phyloP scores from a whole-genome alignment of 2,113 vertebrate species.

The Lagenorhynchus albirostris region DNA sequence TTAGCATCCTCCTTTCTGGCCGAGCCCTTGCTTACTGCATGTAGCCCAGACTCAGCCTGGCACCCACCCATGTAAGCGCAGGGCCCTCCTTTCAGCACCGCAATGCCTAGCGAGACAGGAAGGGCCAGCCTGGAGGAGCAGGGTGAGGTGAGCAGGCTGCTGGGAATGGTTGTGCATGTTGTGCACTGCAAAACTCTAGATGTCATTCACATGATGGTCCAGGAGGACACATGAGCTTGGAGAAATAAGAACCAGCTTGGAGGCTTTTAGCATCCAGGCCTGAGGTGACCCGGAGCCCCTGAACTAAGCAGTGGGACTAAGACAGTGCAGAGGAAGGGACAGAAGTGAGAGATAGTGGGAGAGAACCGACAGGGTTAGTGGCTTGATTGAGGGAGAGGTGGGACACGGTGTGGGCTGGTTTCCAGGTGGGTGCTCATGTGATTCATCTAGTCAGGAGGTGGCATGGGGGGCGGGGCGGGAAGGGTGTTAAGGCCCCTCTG shows the following conservation, averaged over 20 bases:
- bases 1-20: neutral
- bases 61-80: rapidly evolving
- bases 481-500: neutral
- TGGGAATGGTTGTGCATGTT: no score
- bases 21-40: neutral
- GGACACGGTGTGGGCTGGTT: neutral
- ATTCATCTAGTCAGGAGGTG: neutral
- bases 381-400: neutral
- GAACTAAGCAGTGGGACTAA: neutral
- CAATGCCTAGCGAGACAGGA: neutral
- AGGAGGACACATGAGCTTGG: neutral
- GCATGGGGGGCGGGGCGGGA: neutral
- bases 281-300: neutral
- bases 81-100: neutral
- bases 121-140: neutral
- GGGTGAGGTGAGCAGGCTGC: neutral
- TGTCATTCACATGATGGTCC: neutral
- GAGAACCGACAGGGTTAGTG: neutral
- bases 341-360: no score
- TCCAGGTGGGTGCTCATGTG: neutral
- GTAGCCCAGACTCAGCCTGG: neutral
- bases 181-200: neutral
- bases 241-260: neutral
- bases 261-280: neutral
- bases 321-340: neutral